Conservation (phyloP, 2,888 invertebrate genomes). For the Oxystoma pomonae region DNA sequence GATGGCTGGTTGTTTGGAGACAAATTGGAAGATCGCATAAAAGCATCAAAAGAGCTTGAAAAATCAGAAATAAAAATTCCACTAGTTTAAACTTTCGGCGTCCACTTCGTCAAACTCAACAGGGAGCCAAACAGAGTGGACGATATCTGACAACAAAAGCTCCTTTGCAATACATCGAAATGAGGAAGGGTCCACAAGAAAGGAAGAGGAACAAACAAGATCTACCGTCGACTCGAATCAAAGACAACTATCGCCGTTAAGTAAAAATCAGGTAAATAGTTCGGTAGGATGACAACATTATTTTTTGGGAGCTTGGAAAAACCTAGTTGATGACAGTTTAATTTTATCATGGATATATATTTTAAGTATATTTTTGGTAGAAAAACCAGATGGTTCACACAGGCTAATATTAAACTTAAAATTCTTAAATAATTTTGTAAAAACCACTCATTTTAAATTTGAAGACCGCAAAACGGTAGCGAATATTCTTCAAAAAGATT, state of each 20-base stretch:
- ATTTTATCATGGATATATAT: slow-evolving; percentile 14
- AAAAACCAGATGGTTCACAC: slow-evolving; percentile 14
- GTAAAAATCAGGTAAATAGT: background rate
- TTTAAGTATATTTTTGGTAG: slow-evolving; percentile 15
- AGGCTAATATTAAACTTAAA: slow-evolving; percentile 23
- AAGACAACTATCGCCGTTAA: background rate
- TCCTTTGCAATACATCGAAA: background rate
- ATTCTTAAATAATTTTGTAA: slow-evolving; percentile 18
- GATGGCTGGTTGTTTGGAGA: slow-evolving; percentile 20
- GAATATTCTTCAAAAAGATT: slow-evolving; percentile 8
- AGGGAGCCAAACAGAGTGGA: slow-evolving; percentile 9
- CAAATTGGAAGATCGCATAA: slow-evolving; percentile 14
- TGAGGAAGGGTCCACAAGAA: slow-evolving; percentile 6
- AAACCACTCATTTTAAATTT: slow-evolving; percentile 24
- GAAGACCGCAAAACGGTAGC: slow-evolving; percentile 23
- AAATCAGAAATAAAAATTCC: background rate
- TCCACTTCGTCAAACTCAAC: slow-evolving; percentile 6
- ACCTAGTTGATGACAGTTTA: slow-evolving; percentile 3
- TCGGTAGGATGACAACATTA: slow-evolving; percentile 3
- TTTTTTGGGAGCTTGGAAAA: slow-evolving; percentile 6
- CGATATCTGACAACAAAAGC: background rate
- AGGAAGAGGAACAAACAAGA: background rate
- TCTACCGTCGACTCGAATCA: background rate
- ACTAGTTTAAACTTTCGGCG: slow-evolving; percentile 12
- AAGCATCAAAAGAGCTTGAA: slow-evolving; percentile 12